These are phyloP conservation scores for Fregetta grallaria DNA, from an alignment of 2,113 vertebrate species.

Conservation along the genomic window DNA sequence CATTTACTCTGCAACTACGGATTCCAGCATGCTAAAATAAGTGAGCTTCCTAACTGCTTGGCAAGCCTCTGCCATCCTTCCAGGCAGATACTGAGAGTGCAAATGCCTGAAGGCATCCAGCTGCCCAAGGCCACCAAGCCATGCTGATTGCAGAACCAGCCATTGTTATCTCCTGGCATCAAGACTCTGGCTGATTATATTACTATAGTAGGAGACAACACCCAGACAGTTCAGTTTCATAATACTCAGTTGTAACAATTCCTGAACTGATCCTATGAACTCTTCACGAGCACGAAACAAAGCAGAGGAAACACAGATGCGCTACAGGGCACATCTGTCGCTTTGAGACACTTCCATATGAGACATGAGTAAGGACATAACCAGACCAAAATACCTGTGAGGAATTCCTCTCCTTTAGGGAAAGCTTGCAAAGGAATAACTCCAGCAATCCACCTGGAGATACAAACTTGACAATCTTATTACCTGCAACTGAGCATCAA, in stretches of 20 bases:
- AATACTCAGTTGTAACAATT: neutral
- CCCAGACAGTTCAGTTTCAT: neutral
- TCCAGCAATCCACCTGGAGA: neutral
- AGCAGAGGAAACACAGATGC: neutral
- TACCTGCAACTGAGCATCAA: neutral
- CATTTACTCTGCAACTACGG: neutral
- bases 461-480: neutral
- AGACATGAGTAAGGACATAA: neutral
- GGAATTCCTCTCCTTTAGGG: neutral
- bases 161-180: conserved; percentile 22
- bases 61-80: neutral
- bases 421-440: neutral
- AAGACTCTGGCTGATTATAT: neutral
- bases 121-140: neutral
- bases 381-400: neutral
- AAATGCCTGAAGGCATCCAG: neutral
- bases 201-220: conserved; percentile 18
- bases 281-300: neutral
- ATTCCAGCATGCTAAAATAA: neutral
- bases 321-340: neutral
- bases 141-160: neutral
- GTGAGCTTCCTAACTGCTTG: neutral
- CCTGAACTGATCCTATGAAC: neutral
- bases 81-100: neutral
- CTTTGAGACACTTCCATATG: neutral